Evolutionary conservation across 2,888 invertebrate species (phyloP).

Genomic region (Orthosia incerta): DNA sequence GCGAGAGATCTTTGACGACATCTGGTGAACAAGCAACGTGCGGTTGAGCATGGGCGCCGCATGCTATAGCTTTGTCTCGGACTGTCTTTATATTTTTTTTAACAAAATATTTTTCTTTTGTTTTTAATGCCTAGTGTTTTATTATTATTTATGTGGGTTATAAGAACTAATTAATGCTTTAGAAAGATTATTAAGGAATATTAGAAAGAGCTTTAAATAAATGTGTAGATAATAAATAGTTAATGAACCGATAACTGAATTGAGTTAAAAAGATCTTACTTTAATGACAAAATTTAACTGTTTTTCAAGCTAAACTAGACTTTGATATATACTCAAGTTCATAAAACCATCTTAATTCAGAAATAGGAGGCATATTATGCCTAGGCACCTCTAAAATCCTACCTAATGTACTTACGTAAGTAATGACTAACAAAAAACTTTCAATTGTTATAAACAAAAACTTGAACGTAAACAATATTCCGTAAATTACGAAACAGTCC

Average conservation of each 20-base stretch:
- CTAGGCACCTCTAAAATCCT: too few species aligned
- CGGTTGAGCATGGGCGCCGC: constrained; percentile 49
- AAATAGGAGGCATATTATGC: too few species aligned
- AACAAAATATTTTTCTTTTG: neutral
- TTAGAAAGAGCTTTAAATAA: too few species aligned
- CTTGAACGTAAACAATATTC: neutral
- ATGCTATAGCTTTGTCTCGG: constrained; percentile 39
- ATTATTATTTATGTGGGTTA: neutral
- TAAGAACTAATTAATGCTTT: neutral
- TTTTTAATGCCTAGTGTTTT: neutral
- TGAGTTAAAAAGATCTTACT: too few species aligned
- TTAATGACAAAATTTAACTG: too few species aligned
- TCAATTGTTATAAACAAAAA: neutral
- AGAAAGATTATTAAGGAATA: neutral
- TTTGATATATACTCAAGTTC: too few species aligned
- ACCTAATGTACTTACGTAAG: too few species aligned
- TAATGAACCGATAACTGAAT: too few species aligned
- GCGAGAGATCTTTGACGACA: constrained; percentile 77
- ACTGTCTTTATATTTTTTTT: constrained; percentile 22
- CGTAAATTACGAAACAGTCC: neutral
- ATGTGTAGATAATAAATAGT: too few species aligned
- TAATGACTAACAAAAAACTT: too few species aligned
- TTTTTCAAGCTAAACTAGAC: too few species aligned
- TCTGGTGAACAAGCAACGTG: constrained; percentile 76
- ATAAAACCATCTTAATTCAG: too few species aligned